Conservation (phyloP, 2,888 invertebrate species). For the Blera fallax region DNA sequence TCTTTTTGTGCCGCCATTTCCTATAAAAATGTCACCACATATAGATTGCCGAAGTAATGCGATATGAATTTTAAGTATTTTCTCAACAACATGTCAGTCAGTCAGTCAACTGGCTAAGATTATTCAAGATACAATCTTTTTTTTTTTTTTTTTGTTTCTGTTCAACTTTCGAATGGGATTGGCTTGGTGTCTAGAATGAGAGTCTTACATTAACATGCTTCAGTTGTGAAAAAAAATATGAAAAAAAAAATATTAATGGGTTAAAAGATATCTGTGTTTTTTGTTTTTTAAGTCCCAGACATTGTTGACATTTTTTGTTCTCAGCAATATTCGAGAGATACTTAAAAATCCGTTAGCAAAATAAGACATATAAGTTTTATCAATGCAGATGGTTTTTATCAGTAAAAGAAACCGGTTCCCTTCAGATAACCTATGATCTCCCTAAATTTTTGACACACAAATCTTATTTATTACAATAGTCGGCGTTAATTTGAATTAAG, state of each 20-base stretch:
- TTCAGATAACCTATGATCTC: neutral
- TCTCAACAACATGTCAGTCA: constrained; percentile 45
- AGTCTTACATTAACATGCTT: neutral
- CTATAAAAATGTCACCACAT: constrained; percentile 72
- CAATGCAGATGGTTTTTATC: constrained; percentile 6
- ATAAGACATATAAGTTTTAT: constrained; percentile 2
- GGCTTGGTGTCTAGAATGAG: constrained; percentile 11
- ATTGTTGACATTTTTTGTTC: constrained; percentile 11
- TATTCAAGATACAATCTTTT: constrained; percentile 3
- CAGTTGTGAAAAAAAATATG: constrained; percentile 1
- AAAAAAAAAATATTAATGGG: constrained; percentile 33
- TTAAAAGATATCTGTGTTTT: constrained; percentile 5
- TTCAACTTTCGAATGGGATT: constrained; percentile 4
- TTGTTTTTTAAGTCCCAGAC: neutral
- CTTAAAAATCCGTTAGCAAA: constrained; percentile 1
- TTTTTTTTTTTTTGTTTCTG: neutral
- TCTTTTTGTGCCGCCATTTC: constrained; percentile 60
- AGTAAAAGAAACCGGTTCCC: neutral
- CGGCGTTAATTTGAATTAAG: neutral
- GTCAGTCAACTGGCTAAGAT: constrained; percentile 38
- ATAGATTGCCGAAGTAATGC: constrained; percentile 61
- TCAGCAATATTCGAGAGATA: constrained; percentile 12
- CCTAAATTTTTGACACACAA: neutral
- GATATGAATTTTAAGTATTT: constrained; percentile 70
- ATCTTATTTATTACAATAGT: neutral